Base-by-base conservation (phyloP, 2,888 invertebrate genomes). In the Cryptosula pallasiana region DNA sequence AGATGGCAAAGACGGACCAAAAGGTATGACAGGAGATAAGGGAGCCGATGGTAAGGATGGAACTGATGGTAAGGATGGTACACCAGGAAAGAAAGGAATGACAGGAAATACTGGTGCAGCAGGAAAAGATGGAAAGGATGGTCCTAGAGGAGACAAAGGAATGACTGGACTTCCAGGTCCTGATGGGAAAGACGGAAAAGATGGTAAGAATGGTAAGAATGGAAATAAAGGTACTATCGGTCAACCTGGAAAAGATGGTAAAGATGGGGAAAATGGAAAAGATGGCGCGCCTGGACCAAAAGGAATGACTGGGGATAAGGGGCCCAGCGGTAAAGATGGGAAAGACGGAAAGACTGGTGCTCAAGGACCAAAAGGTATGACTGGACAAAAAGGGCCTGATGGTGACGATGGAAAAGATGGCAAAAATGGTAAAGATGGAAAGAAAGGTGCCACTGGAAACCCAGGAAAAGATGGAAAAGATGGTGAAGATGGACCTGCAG, bases 401-500 rank as follows among this genome's bases (percentile, higher is more conserved):
- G 57, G 57, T 57, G n/a, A 57, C 5, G 57, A 57, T 57, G 57
- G 57, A 57, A 57, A 57, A 57, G 25, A 57, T 25, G 57, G 57
- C 57, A 57, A 57, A 57, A 5, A 16, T 57, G 57, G 57, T 5
- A 23, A 23, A 5, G 25, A 57, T 25, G 57, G 57, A 23, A 13
- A 57, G n/a, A 16, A 16, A 25, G 57, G 57, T 16, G 57, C 20
- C 5, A 25, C 5, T 25, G 57, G 57, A 5, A 25, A 57, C 5
- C 57, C 57, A 57, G 57, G 57, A 57, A 23, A 57, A 5, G 25
- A 57, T 57, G 57, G 57, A 16, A 57, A 57, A n/a, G 57, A 57
- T 57, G 57, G 57, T 5, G n/a, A 57, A 57, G 13, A 9, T 16
- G 57, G 57, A 5, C 5, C 3, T 16, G n/a, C 20, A 16, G 57